A percentile compares a stretch with the other conserved stretches of the same genome.
phyloP scores from a whole-genome alignment of 2,888 invertebrate genomes.

The Oscheius sp. region DNA sequence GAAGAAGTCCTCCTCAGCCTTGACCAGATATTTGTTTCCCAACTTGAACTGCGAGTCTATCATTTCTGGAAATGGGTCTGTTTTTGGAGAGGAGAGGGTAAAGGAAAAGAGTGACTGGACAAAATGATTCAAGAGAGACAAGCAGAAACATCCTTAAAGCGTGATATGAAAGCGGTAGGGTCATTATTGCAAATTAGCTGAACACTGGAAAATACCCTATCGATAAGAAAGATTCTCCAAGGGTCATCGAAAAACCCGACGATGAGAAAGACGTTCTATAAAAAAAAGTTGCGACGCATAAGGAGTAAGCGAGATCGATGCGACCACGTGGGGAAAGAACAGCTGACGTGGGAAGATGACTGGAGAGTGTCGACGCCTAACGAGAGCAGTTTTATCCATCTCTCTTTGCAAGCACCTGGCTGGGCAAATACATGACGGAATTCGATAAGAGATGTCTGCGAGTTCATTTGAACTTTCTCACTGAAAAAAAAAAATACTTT shows the following conservation, averaged over 20 bases:
- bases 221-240: too few species aligned
- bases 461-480: too few species aligned
- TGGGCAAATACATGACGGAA: too few species aligned
- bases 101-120: not conserved
- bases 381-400: not conserved
- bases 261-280: not conserved
- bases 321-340: conserved; percentile 26
- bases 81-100: not conserved
- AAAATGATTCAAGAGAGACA: not conserved
- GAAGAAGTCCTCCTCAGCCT: conserved; percentile 56
- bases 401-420: not conserved
- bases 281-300: not conserved
- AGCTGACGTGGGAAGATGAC: conserved; percentile 9
- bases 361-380: not conserved
- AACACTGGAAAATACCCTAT: not conserved
- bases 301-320: conserved; percentile 2
- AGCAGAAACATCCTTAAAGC: not conserved
- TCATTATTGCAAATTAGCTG: not conserved
- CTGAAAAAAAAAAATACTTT: too few species aligned
- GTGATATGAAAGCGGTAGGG: not conserved
- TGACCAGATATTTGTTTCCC: conserved; percentile 56
- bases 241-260: not conserved
- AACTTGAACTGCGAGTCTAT: conserved; percentile 26
- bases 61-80: not conserved
- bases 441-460: too few species aligned